Conservation (phyloP, 2,797 vertebrate genomes). For the Craterocephalus amniculus region DNA sequence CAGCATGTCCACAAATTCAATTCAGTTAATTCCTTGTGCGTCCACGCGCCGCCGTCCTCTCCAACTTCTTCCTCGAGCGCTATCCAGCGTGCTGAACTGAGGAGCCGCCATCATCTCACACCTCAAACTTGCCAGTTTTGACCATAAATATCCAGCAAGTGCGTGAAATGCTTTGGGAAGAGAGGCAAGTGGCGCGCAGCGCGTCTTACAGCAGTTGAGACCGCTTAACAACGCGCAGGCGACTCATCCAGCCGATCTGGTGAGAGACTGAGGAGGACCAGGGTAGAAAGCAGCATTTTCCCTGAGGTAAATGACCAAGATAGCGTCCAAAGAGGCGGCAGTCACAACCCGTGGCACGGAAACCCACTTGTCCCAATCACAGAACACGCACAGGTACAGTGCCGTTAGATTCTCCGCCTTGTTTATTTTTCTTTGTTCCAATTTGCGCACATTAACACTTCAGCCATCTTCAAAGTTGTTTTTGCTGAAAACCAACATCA, state of each 20-base stretch:
- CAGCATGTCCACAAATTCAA: constrained; percentile 13
- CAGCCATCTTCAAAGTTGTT: constrained; percentile 20
- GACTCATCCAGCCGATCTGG: constrained; percentile 20
- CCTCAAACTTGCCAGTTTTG: constrained; percentile 28
- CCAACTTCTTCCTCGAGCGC: constrained; percentile 71
- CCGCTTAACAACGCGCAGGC: constrained; percentile 14
- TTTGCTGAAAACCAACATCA: constrained; percentile 24
- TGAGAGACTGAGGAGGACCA: constrained; percentile 9
- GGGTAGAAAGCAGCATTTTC: constrained; percentile 2
- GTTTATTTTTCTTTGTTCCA: constrained; percentile 9
- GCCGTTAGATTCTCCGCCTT: neutral
- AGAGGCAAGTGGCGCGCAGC: constrained; percentile 12
- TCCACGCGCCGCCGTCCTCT: constrained; percentile 48
- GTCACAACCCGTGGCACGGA: neutral
- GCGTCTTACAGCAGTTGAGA: constrained; percentile 23
- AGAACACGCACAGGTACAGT: neutral
- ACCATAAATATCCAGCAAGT: constrained; percentile 25
- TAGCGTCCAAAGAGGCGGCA: constrained; percentile 3
- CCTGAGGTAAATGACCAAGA: constrained; percentile 28
- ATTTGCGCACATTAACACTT: constrained; percentile 20
- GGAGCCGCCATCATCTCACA: constrained; percentile 25
- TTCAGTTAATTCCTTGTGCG: constrained; percentile 52
- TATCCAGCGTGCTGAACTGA: constrained; percentile 83
- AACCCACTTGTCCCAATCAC: neutral
- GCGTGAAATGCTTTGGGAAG: constrained; percentile 14